A percentile compares a stretch with the other conserved stretches of the same genome.
Conservation (phyloP, 1,140 invertebrate species). For the Scaptomyza pallida region DNA sequence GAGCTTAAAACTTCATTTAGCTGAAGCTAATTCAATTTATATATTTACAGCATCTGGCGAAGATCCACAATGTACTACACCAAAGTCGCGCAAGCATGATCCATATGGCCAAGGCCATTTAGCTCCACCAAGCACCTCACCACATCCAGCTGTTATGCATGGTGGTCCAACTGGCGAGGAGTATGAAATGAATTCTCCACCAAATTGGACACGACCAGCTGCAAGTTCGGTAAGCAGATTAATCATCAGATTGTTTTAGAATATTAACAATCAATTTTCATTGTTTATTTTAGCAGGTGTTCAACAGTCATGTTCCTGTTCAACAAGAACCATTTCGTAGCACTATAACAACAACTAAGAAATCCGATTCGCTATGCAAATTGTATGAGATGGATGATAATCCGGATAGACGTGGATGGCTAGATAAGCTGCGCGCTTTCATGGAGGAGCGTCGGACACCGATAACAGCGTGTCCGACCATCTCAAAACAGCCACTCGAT, state of each 20-base stretch:
- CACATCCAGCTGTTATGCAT: conserved; percentile 87
- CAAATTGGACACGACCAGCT: conserved; percentile 92
- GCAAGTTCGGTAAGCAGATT: conserved; percentile 91
- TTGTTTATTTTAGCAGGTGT: conserved; percentile 87
- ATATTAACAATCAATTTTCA: too few relatives aligned
- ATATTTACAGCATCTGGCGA: conserved; percentile 90
- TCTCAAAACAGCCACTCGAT: conserved; percentile 99
- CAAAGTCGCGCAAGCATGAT: conserved; percentile 89
- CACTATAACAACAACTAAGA: conserved; percentile 86
- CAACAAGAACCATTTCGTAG: conserved; percentile 93
- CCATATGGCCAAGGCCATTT: conserved; percentile 88
- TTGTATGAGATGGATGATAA: conserved; percentile 98
- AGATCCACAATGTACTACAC: conserved; percentile 90
- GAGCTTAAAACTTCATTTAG: not conserved
- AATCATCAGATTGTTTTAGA: too few relatives aligned
- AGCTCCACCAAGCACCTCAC: conserved; percentile 89
- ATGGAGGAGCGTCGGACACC: conserved; percentile 97
- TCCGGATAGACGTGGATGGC: conserved; percentile 94
- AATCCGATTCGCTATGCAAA: conserved; percentile 95
- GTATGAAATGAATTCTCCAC: conserved; percentile 94
- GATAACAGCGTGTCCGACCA: conserved; percentile 97
- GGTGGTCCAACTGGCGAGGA: conserved; percentile 93
- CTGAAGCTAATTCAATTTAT: conserved; percentile 7
- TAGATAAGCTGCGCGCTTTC: conserved; percentile 95
- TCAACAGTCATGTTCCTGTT: conserved; percentile 94